Conservation (phyloP, 2,113 vertebrate species). For the Pterophyllum scalare region DNA sequence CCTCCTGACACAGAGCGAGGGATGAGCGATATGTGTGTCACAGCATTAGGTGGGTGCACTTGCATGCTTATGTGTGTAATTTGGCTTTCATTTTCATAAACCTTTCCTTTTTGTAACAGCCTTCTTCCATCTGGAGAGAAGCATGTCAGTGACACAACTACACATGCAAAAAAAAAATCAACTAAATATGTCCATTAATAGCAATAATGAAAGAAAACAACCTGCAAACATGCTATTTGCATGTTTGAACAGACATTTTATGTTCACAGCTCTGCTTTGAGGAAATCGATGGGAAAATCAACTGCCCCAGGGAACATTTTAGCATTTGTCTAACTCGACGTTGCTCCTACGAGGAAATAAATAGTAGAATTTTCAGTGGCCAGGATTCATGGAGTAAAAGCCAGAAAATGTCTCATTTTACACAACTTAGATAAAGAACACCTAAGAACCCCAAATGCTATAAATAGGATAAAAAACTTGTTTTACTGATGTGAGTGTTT, state of each 20-base stretch:
- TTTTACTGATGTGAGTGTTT: neutral
- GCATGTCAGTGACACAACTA: constrained; percentile 41
- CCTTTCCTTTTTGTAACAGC: constrained; percentile 75
- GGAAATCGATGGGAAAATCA: constrained; percentile 37
- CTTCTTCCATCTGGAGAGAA: constrained; percentile 56
- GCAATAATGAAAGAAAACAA: neutral
- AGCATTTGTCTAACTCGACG: constrained; percentile 61
- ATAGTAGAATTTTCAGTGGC: neutral
- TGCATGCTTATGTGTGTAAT: constrained; percentile 48
- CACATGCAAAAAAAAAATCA: constrained; percentile 14
- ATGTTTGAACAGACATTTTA: neutral
- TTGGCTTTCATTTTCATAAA: constrained; percentile 84
- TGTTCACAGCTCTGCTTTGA: neutral
- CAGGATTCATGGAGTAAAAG: neutral
- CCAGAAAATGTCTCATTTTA: neutral
- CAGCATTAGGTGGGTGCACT: constrained; percentile 23
- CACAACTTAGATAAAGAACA: neutral
- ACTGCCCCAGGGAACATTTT: constrained; percentile 14
- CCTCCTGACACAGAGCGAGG: constrained; percentile 40
- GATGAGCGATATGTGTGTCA: constrained; percentile 23
- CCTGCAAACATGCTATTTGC: neutral
- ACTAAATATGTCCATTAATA: constrained; percentile 51
- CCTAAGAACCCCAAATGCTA: neutral
- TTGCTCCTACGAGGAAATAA: neutral
- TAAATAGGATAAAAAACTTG: neutral